Evolutionary conservation across 2,797 vertebrate genomes (phyloP), one percentile per base, ranked within the genome.

Genomic region (Capromys pilorides): DNA sequence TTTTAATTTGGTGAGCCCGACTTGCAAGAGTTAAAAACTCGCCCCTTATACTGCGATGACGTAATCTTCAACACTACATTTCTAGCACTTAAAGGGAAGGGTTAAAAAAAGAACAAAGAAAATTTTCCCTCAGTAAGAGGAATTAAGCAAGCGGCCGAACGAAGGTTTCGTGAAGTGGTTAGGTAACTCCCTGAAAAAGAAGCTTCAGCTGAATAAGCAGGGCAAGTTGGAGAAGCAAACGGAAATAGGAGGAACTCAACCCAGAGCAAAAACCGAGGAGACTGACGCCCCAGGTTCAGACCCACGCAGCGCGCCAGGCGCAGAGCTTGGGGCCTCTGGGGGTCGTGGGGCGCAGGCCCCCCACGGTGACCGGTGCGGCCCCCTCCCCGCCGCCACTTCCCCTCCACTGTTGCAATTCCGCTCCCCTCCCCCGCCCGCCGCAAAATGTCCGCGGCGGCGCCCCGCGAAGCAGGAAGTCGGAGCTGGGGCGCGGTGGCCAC

Each of bases 391-490:
- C 12, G 31, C 95, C 96, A 49, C 92, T 79, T 82, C 91, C 93
- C 95, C 36, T 91, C 89, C 49, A 85, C 85, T 81, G 87, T 39
- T 5, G 93, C 93, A 41, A 66, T 69, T 78, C 94, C 96, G 95
- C 93, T 96, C 97, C 97, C 97, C 94, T 96, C 96, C 96, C 96
- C 97, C 94, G 84, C 85, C 93, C 92, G 88, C 95, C 96, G 96
- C 97, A 97, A 95, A 54, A 97, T 96, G 96, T 96, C 97, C 57
- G 95, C 95, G 88, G 94, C 92, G 21, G 95, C 85, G 94, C 88
- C 92, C 11, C 41, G 96, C 41, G 92, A 96, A 97, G 96, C 97
- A 97, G 97, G 97, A 97, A 97, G 97, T 97, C 69, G 64, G 7
- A 81, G 82, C 87, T 59, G 6, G 36, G 39, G 59, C 64, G 62